phyloP scores from a whole-genome alignment of 2,797 vertebrate species.

The Pempheris klunzingeri region DNA sequence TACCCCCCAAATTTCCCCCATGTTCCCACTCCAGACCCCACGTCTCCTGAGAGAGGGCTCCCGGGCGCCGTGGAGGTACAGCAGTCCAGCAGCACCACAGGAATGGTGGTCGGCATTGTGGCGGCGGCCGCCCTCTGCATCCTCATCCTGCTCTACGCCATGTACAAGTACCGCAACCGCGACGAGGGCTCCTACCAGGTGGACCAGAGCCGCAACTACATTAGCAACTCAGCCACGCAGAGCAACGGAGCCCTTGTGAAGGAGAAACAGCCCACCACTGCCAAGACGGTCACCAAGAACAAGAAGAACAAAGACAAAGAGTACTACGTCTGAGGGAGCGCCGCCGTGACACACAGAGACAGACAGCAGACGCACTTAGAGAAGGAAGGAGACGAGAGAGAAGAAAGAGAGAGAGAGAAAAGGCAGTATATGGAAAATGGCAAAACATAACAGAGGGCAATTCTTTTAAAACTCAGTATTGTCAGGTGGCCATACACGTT shows the following conservation, averaged over 20 bases:
- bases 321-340: constrained; percentile 92
- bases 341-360: constrained; percentile 59
- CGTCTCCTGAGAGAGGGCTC: constrained; percentile 89
- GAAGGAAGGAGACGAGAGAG: constrained; percentile 67
- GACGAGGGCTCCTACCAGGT: constrained; percentile 96
- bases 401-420: constrained; percentile 51
- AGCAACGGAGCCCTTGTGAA: constrained; percentile 93
- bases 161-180: constrained; percentile 97
- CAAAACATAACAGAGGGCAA: constrained; percentile 31
- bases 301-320: constrained; percentile 98
- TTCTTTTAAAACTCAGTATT: constrained; percentile 67
- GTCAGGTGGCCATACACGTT: constrained; percentile 47
- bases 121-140: constrained; percentile 95
- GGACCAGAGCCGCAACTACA: constrained; percentile 95
- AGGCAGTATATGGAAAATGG: constrained; percentile 43
- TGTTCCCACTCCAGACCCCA: constrained; percentile 94
- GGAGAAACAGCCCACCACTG: constrained; percentile 89
- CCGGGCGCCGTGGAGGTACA: constrained; percentile 94
- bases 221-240: constrained; percentile 93
- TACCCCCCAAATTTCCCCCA: constrained; percentile 90
- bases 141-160: constrained; percentile 96
- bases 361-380: constrained; percentile 63
- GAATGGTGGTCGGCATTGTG: constrained; percentile 96
- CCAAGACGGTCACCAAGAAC: constrained; percentile 93
- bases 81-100: constrained; percentile 95